These are phyloP conservation scores for Ophthalmolycus amberensis DNA, from an alignment of 2,113 vertebrate genomes.

Conservation along the genomic window DNA sequence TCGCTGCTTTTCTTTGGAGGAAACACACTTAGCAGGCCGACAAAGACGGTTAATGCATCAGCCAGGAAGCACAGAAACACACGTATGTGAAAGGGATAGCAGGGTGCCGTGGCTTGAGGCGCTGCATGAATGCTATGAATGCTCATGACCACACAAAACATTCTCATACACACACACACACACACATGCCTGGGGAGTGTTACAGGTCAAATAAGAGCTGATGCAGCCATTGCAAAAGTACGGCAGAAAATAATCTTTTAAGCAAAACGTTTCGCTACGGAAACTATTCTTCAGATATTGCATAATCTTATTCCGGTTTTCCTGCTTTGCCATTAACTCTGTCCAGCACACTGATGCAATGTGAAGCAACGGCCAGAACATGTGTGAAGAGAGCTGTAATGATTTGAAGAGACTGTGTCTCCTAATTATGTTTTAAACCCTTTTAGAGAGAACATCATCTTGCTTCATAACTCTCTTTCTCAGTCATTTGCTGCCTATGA, in stretches of 20 bases:
- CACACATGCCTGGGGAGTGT: neutral
- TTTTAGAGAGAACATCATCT: neutral
- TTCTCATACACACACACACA: conserved; percentile 11
- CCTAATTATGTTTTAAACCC: neutral
- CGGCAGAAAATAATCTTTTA: neutral
- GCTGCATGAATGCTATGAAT: neutral
- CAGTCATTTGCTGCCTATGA: conserved; percentile 20
- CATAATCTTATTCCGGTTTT: neutral
- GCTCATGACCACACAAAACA: neutral
- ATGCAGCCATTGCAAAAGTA: neutral
- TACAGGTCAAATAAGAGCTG: neutral
- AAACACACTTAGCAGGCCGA: conserved; percentile 34
- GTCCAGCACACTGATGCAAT: conserved; percentile 48
- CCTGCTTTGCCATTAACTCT: conserved; percentile 19
- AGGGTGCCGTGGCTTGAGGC: conserved; percentile 46
- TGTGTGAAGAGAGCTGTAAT: neutral
- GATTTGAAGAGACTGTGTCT: neutral
- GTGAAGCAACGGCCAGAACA: conserved; percentile 7
- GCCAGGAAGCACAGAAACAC: conserved; percentile 49
- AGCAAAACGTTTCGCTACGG: neutral
- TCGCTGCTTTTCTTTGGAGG: conserved; percentile 70
- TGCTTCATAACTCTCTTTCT: neutral
- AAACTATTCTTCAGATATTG: conserved; percentile 19
- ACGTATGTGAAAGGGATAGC: conserved; percentile 40
- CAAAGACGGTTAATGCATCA: conserved; percentile 64